Percentiles rank a stretch among this genome's conserved stretches.
Conservation (phyloP, 2,888 invertebrate species). For the Zaprionus bogoriensis region DNA sequence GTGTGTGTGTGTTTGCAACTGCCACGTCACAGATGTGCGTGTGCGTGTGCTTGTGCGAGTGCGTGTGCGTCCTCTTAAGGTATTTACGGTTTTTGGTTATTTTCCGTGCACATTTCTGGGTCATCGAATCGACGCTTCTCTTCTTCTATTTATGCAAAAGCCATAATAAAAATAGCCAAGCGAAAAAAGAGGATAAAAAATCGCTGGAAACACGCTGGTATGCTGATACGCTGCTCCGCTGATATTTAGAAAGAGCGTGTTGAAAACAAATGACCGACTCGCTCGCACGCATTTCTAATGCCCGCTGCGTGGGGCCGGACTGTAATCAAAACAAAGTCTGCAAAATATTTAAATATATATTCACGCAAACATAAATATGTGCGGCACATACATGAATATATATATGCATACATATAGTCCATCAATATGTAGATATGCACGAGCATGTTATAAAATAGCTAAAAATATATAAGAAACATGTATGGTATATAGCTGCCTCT, state of each 20-base stretch:
- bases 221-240: too few relatives aligned
- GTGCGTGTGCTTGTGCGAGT: not conserved
- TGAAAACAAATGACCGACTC: slow-evolving; percentile 45
- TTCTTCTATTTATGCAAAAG: slow-evolving; percentile 23
- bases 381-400: slow-evolving; percentile 21
- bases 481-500: not conserved
- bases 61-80: slow-evolving; percentile 9
- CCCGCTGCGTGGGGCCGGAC: slow-evolving; percentile 29
- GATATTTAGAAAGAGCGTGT: slow-evolving; percentile 67
- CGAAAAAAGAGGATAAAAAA: slow-evolving; percentile 1
- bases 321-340: slow-evolving; percentile 65
- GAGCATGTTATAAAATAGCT: slow-evolving; percentile 27
- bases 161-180: slow-evolving; percentile 6
- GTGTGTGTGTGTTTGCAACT: slow-evolving; percentile 4
- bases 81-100: slow-evolving; percentile 46
- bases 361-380: slow-evolving; percentile 18
- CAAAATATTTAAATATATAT: slow-evolving; percentile 46
- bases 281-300: slow-evolving; percentile 1
- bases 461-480: slow-evolving; percentile 31
- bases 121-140: slow-evolving; percentile 41
- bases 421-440: too few relatives aligned
- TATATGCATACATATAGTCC: too few relatives aligned
- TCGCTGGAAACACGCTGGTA: slow-evolving; percentile 3
- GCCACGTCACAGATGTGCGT: slow-evolving; percentile 21
- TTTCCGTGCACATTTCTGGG: slow-evolving; percentile 65